A percentile compares a stretch with the other conserved stretches of the same genome.
These are phyloP conservation scores for Hippocampus comes DNA, from an alignment of 2,113 vertebrate genomes.

Conservation along the genomic window DNA sequence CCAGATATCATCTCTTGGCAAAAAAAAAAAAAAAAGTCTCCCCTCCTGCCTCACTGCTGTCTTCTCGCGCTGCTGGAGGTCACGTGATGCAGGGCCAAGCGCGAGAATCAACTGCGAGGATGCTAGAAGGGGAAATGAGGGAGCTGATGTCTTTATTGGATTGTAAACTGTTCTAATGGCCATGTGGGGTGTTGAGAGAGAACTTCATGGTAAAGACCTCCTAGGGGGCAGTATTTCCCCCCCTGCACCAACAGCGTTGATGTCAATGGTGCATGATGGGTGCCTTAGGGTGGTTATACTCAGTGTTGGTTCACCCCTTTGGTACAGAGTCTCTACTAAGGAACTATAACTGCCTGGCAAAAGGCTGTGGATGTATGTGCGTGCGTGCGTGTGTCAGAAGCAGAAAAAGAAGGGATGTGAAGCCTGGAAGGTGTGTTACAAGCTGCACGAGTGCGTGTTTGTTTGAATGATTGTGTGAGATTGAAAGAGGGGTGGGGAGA, in stretches of 20 bases:
- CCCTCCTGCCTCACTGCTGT: constrained; percentile 27
- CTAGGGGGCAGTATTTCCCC: constrained; percentile 37
- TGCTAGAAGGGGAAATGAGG: constrained; percentile 33
- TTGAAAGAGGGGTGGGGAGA: constrained; percentile 12
- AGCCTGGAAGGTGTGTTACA: constrained; percentile 64
- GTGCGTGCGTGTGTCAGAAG: constrained; percentile 13
- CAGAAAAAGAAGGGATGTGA: constrained; percentile 34
- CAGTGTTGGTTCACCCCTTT: constrained; percentile 60
- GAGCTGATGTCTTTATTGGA: constrained; percentile 47
- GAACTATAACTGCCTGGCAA: constrained; percentile 72
- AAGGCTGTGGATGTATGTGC: constrained; percentile 40
- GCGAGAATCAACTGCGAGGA: constrained; percentile 24
- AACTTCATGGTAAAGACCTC: constrained; percentile 30
- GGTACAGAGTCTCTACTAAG: constrained; percentile 67
- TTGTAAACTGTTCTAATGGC: constrained; percentile 51
- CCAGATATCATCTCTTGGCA: constrained; percentile 40
- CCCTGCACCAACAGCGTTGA: constrained; percentile 48
- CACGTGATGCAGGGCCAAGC: not conserved
- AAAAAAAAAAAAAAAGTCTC: constrained; percentile 10
- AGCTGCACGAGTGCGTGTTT: constrained; percentile 13
- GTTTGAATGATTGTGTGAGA: constrained; percentile 29
- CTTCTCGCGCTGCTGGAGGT: not conserved
- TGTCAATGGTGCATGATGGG: constrained; percentile 73
- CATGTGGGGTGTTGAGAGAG: constrained; percentile 21
- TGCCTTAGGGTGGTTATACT: constrained; percentile 82